phyloP scores from a whole-genome alignment of 2,888 invertebrate genomes.

The Ditylenchus weischeri region DNA sequence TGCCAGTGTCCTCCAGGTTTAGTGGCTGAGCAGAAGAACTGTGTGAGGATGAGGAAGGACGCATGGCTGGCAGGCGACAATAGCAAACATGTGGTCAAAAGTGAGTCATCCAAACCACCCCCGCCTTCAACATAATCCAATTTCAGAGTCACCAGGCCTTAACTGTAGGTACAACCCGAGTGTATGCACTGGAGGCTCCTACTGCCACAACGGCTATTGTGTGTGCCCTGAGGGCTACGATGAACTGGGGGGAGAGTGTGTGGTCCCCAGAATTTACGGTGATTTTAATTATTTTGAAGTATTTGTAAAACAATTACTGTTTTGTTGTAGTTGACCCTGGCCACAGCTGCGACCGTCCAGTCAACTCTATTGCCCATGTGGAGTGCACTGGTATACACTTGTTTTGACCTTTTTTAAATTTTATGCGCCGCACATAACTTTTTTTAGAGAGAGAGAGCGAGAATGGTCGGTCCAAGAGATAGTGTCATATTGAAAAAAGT shows the following conservation, averaged over 20 bases:
- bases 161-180: constrained; percentile 34
- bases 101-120: constrained; percentile 6
- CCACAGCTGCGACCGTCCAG: constrained; percentile 32
- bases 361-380: constrained; percentile 29
- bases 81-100: constrained; percentile 25
- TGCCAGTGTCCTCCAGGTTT: constrained; percentile 53
- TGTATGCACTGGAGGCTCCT: constrained; percentile 38
- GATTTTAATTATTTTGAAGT: neutral
- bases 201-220: constrained; percentile 39
- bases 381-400: constrained; percentile 28
- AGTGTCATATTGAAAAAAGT: no score
- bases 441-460: no score
- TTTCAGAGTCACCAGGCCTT: constrained; percentile 35
- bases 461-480: no score
- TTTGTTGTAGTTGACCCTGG: constrained; percentile 34
- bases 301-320: neutral
- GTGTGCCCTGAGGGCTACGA: constrained; percentile 38
- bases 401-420: neutral
- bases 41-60: neutral
- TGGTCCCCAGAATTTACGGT: constrained; percentile 34
- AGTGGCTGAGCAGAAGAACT: constrained; percentile 23
- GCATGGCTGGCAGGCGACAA: constrained; percentile 8
- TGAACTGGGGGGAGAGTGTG: constrained; percentile 32
- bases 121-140: constrained; percentile 13
- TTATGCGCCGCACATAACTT: no score